A percentile compares a stretch with the other conserved stretches of the same genome.
Evolutionary conservation across 2,797 vertebrate genomes (phyloP).

Genomic region (Sciurus vulgaris): DNA sequence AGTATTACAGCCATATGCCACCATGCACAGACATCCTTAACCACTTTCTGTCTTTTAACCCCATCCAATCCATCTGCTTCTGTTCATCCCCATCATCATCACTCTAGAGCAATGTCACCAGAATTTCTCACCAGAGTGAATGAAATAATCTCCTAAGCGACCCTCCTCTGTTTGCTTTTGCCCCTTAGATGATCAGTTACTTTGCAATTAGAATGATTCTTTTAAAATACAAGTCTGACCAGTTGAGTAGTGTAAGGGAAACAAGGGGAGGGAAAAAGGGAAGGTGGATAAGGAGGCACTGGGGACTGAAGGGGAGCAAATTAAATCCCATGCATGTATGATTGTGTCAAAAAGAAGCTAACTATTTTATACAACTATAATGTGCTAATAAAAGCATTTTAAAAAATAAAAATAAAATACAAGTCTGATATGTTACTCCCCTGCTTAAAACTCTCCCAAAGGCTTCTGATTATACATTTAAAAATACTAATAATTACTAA

Average conservation of each 20-base stretch:
- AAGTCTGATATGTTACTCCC: conserved; percentile 7
- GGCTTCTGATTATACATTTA: background rate
- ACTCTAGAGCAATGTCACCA: background rate
- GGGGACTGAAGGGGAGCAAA: too few species aligned
- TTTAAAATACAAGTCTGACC: background rate
- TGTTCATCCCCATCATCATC: background rate
- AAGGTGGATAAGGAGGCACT: too few species aligned
- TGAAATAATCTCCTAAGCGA: background rate
- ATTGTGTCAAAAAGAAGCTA: too few species aligned
- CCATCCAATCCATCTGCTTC: background rate
- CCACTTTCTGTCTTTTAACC: background rate
- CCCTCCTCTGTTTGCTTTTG: background rate
- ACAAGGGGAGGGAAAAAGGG: too few species aligned
- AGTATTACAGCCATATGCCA: too few species aligned
- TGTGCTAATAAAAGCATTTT: too few species aligned
- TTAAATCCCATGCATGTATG: too few species aligned
- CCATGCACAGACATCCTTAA: background rate
- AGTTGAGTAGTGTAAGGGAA: too few species aligned
- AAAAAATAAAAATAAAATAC: background rate
- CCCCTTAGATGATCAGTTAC: background rate
- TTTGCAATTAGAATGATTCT: conserved; percentile 38
- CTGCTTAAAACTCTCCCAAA: background rate
- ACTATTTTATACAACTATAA: too few species aligned
- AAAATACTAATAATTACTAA: background rate
- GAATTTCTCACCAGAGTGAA: background rate